Percentiles rank a stretch among this genome's conserved stretches.
These are phyloP conservation scores for Nemurella pictetii DNA, from an alignment of 2,888 invertebrate genomes.

Conservation along the genomic window DNA sequence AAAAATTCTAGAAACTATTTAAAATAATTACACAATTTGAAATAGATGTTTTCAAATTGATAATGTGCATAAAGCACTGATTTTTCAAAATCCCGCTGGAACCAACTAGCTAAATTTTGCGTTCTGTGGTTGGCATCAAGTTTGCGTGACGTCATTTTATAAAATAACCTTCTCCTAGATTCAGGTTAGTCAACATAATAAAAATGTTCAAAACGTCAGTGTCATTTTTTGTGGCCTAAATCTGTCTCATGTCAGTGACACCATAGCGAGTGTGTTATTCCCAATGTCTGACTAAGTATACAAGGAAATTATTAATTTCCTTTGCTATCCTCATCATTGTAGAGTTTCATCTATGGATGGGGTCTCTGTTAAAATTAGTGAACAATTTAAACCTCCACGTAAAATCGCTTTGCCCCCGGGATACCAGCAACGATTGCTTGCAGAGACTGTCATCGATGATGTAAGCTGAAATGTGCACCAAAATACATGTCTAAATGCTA, in stretches of 20 bases:
- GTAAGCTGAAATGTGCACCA: conserved; percentile 39
- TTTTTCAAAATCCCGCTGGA: too few relatives aligned
- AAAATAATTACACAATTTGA: too few relatives aligned
- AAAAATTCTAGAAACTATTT: too few relatives aligned
- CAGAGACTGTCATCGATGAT: conserved; percentile 44
- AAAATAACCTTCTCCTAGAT: background rate
- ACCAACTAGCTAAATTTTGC: too few relatives aligned
- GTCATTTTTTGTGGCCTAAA: background rate
- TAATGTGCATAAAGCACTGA: too few relatives aligned
- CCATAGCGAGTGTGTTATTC: background rate
- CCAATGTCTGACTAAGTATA: background rate
- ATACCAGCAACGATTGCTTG: conserved; percentile 54
- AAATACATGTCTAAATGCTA: background rate
- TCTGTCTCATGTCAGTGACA: background rate
- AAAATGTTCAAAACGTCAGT: background rate
- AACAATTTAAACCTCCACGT: conserved; percentile 81
- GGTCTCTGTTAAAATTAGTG: conserved; percentile 85
- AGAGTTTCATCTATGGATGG: conserved; percentile 69
- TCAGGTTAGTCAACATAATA: background rate
- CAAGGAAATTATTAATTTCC: background rate
- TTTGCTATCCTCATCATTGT: conserved; percentile 29
- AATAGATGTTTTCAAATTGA: too few relatives aligned
- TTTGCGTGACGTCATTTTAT: too few relatives aligned
- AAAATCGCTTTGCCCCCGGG: conserved; percentile 64
- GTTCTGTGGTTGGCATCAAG: too few relatives aligned